Percentiles rank a stretch among this genome's conserved stretches.
These are phyloP conservation scores for Macrotus californicus DNA, from an alignment of 2,113 vertebrate species.

Conservation along the genomic window DNA sequence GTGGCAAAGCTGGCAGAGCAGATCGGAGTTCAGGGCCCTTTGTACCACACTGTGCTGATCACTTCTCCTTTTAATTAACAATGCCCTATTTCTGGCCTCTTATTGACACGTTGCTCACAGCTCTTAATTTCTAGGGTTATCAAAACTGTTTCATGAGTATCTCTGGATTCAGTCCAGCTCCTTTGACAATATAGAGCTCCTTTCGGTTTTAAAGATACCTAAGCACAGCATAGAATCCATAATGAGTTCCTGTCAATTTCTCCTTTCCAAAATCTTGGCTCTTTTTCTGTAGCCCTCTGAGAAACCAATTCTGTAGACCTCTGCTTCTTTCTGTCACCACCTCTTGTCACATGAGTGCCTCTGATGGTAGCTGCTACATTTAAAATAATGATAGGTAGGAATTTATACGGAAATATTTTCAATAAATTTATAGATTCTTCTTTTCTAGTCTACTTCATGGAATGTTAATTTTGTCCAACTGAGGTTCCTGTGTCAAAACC, in stretches of 20 bases:
- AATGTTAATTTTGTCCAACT: background rate
- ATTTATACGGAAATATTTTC: background rate
- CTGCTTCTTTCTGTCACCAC: background rate
- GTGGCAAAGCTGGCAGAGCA: background rate
- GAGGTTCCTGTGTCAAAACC: slow-evolving; percentile 16
- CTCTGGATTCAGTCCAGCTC: background rate
- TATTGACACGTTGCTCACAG: background rate
- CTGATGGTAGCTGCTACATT: background rate
- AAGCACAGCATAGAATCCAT: background rate
- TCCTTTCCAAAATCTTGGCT: background rate
- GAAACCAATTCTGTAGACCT: background rate
- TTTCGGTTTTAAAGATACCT: background rate
- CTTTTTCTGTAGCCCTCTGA: background rate
- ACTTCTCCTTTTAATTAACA: slow-evolving; percentile 28
- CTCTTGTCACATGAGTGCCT: background rate
- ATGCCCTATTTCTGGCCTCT: background rate
- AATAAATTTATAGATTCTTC: background rate
- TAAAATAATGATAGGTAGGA: background rate
- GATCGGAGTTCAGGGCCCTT: background rate
- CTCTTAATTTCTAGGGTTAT: background rate
- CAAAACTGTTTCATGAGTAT: background rate
- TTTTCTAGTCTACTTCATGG: background rate
- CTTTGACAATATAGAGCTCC: background rate
- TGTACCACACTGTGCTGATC: background rate
- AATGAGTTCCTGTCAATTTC: background rate